A percentile compares a stretch with the other conserved stretches of the same genome.
Conservation (phyloP, 1,140 invertebrate genomes). For the Lutraria rhynchaena region DNA sequence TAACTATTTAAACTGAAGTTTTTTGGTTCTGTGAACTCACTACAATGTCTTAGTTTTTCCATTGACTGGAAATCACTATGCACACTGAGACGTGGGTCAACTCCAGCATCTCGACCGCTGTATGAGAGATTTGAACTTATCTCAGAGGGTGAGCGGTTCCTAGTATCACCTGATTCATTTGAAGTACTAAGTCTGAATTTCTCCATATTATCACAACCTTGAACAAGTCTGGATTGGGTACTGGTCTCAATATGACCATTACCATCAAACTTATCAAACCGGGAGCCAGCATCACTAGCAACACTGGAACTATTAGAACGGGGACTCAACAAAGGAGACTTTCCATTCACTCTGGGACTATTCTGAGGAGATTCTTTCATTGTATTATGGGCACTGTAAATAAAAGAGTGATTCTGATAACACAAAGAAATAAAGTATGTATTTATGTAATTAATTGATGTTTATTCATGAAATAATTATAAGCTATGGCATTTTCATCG, state of each 20-base stretch:
- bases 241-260: not conserved
- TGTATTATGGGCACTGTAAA: slow-evolving; percentile 26
- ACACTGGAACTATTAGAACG: not conserved
- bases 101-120: slow-evolving; percentile 5
- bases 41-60: slow-evolving; percentile 35
- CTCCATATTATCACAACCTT: slow-evolving; percentile 2
- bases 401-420: too few species aligned
- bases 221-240: not conserved
- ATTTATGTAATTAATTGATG: too few species aligned
- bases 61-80: not conserved
- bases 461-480: too few species aligned
- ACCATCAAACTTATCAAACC: not conserved
- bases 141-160: not conserved
- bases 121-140: not conserved
- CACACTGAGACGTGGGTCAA: not conserved
- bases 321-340: not conserved
- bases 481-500: too few species aligned
- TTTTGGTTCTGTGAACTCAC: slow-evolving; percentile 11
- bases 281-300: not conserved
- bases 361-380: slow-evolving; percentile 15
- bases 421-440: too few species aligned
- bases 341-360: not conserved
- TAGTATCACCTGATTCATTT: not conserved
- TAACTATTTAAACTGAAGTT: slow-evolving; percentile 22
- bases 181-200: not conserved